Conservation (phyloP, 2,888 invertebrate species). For the Torymus tubicola region DNA sequence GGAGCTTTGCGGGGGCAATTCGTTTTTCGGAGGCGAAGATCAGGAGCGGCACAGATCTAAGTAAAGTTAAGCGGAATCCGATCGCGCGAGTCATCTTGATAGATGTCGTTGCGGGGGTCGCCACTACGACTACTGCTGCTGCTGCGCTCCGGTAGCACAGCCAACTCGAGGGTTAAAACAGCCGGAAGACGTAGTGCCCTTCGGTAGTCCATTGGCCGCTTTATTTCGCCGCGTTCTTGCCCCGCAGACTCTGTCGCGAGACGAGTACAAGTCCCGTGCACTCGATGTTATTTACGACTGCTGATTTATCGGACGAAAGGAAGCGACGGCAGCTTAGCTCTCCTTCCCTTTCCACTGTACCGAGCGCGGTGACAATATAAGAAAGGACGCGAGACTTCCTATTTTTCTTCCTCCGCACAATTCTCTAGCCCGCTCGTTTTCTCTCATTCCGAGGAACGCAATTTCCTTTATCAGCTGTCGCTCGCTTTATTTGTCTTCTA, state of each 20-base stretch:
- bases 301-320: slow-evolving; percentile 74
- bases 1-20: slow-evolving; percentile 12
- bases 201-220: slow-evolving; percentile 69
- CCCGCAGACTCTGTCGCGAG: slow-evolving; percentile 53
- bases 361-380: slow-evolving; percentile 67
- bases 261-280: slow-evolving; percentile 65
- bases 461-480: slow-evolving; percentile 27
- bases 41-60: slow-evolving; percentile 38
- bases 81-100: slow-evolving; percentile 60
- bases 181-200: slow-evolving; percentile 67
- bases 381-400: slow-evolving; percentile 60
- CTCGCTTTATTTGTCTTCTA: not conserved
- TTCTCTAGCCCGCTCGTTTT: slow-evolving; percentile 32
- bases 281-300: slow-evolving; percentile 73
- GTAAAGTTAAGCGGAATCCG: slow-evolving; percentile 59
- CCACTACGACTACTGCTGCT: not conserved
- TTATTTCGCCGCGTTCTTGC: slow-evolving; percentile 69
- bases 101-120: slow-evolving; percentile 54
- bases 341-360: slow-evolving; percentile 34
- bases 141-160: slow-evolving; percentile 4
- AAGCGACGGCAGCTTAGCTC: slow-evolving; percentile 64
- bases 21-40: slow-evolving; percentile 13
- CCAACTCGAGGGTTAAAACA: slow-evolving; percentile 64
- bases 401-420: slow-evolving; percentile 50
- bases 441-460: slow-evolving; percentile 1